phyloP scores from a whole-genome alignment of 64 coral and sea anemone species.

The Porites lutea region DNA sequence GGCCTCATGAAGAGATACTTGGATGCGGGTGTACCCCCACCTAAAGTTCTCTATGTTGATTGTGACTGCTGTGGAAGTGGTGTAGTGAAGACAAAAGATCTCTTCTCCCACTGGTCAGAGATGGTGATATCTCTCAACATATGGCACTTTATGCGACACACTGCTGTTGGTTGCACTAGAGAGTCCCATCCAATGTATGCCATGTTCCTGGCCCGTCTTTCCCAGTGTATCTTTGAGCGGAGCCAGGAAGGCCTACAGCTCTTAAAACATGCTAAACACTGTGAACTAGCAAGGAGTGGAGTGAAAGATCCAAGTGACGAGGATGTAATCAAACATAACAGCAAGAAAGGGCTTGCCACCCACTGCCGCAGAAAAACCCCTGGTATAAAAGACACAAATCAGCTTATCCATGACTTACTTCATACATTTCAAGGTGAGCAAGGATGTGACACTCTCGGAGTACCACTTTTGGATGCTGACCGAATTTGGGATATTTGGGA shows the following conservation, averaged over 20 bases:
- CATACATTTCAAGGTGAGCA: conserved; percentile 6
- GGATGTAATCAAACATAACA: background rate
- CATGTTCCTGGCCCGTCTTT: conserved; percentile 45
- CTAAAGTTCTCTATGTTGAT: conserved; percentile 63
- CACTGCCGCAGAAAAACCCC: conserved; percentile 46
- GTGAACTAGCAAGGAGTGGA: background rate
- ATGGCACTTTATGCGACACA: conserved; percentile 46
- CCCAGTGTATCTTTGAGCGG: conserved; percentile 46
- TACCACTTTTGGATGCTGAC: conserved; percentile 62
- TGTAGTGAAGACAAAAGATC: background rate
- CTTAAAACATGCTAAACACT: background rate
- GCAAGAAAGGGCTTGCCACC: conserved; percentile 38
- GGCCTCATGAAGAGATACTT: conserved; percentile 30
- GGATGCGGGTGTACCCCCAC: conserved; percentile 18
- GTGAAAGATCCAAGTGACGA: background rate
- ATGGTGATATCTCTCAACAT: conserved; percentile 50
- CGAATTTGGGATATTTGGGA: conserved; percentile 63
- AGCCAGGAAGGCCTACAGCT: background rate
- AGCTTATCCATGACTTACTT: conserved; percentile 9
- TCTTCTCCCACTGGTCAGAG: conserved; percentile 24
- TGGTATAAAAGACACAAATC: background rate
- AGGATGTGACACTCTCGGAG: conserved; percentile 58
- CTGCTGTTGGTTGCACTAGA: conserved; percentile 17
- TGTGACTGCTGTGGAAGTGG: conserved; percentile 48
- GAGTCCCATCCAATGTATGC: conserved; percentile 66